Conservation (phyloP, 2,888 invertebrate genomes). For the Gerosis bhagava region DNA sequence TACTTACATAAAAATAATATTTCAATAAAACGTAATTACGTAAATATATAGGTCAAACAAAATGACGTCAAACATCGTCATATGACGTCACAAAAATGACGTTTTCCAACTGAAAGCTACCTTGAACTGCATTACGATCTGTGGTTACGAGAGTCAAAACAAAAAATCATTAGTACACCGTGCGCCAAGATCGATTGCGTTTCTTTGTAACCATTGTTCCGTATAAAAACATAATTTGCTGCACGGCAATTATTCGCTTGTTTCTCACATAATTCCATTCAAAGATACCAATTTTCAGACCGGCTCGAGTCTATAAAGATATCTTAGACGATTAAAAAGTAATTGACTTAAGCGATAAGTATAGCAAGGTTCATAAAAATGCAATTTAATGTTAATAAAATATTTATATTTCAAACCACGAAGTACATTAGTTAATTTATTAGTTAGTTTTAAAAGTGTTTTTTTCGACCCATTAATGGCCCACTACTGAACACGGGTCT, state of each 20-base stretch:
- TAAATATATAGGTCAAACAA: background rate
- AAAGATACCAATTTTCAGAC: constrained; percentile 11
- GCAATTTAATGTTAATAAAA: too few species aligned
- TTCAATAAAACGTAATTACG: background rate
- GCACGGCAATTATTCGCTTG: constrained; percentile 9
- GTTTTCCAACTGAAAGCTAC: constrained; percentile 15
- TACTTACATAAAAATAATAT: background rate
- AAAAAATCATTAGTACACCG: constrained; percentile 11
- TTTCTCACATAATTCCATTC: constrained; percentile 6
- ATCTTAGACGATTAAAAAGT: too few species aligned
- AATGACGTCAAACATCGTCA: constrained; percentile 1
- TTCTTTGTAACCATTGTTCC: constrained; percentile 12
- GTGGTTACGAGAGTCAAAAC: constrained; percentile 6
- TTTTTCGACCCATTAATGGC: too few species aligned
- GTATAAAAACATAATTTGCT: constrained; percentile 9
- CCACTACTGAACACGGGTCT: too few species aligned
- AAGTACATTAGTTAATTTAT: too few species aligned
- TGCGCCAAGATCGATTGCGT: too few species aligned
- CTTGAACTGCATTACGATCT: constrained; percentile 16
- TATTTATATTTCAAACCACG: too few species aligned
- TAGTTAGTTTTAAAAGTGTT: too few species aligned
- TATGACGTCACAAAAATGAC: constrained; percentile 7
- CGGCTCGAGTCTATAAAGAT: constrained; percentile 9
- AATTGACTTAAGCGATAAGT: too few species aligned
- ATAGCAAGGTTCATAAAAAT: too few species aligned